phyloP scores from a whole-genome alignment of 2,113 vertebrate species.

The Oxygymnocypris stewartii region DNA sequence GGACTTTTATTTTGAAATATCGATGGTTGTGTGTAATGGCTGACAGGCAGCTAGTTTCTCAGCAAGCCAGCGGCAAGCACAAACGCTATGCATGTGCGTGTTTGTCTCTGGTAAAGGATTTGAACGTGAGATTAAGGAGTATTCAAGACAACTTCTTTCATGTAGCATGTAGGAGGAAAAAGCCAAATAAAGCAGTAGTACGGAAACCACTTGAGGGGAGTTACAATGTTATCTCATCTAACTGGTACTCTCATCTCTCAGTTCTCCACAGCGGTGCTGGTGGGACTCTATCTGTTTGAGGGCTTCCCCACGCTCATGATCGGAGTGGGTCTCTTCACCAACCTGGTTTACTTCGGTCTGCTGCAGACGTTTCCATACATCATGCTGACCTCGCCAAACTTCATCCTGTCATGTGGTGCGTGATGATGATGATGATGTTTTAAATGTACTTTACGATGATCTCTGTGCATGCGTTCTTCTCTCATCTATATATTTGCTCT shows the following conservation, averaged over 20 bases:
- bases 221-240: no score
- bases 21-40: no score
- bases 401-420: conserved; percentile 94
- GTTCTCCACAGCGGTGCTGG: conserved; percentile 90
- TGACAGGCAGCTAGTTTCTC: no score
- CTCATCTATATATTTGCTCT: neutral
- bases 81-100: no score
- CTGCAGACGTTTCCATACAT: conserved; percentile 96
- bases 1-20: no score
- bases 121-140: no score
- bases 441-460: neutral
- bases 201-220: no score
- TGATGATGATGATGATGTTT: neutral
- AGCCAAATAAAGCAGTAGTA: no score
- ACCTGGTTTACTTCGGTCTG: conserved; percentile 93
- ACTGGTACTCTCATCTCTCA: conserved; percentile 61
- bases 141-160: no score
- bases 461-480: neutral
- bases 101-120: no score
- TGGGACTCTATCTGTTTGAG: conserved; percentile 88
- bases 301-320: conserved; percentile 86
- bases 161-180: no score
- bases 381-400: conserved; percentile 92
- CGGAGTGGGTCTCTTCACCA: conserved; percentile 91
- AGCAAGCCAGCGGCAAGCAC: no score